Conservation (phyloP, 2,113 vertebrate genomes). For the Scolopax mira region DNA sequence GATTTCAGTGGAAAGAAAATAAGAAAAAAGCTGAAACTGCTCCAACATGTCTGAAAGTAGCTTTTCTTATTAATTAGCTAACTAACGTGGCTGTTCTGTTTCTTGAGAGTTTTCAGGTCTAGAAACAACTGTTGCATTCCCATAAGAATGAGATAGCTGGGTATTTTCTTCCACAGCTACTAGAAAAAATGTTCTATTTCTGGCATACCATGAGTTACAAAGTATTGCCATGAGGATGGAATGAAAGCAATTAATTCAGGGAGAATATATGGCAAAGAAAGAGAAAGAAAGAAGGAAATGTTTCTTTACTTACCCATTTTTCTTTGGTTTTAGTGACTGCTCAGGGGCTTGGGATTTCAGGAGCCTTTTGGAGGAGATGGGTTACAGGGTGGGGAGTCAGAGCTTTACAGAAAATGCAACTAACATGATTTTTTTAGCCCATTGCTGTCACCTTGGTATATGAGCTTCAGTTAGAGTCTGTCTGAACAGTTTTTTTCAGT, state of each 20-base stretch:
- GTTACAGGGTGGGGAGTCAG: not conserved
- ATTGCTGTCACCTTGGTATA: not conserved
- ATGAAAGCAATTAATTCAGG: not conserved
- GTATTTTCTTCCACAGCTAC: not conserved
- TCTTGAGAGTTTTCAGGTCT: conserved; percentile 8
- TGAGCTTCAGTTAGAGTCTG: not conserved
- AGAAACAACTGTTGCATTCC: not conserved
- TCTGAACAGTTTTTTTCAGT: not conserved
- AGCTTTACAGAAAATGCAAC: not conserved
- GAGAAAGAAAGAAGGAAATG: not conserved
- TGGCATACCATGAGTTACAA: not conserved
- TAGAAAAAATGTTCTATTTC: not conserved
- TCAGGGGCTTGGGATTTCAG: not conserved
- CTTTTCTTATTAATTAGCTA: conserved; percentile 1
- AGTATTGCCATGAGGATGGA: not conserved
- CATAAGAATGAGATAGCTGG: not conserved
- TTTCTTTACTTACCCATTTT: not conserved
- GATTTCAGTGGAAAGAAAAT: conserved; percentile 33
- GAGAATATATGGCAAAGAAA: not conserved
- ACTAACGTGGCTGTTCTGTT: not conserved
- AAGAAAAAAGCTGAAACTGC: conserved; percentile 4
- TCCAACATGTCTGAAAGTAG: conserved; percentile 14
- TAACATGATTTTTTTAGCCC: not conserved
- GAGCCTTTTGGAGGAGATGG: not conserved
- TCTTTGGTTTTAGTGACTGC: not conserved